Base-by-base conservation (phyloP, 23 tunicate species). In the Botrylloides violaceus region DNA sequence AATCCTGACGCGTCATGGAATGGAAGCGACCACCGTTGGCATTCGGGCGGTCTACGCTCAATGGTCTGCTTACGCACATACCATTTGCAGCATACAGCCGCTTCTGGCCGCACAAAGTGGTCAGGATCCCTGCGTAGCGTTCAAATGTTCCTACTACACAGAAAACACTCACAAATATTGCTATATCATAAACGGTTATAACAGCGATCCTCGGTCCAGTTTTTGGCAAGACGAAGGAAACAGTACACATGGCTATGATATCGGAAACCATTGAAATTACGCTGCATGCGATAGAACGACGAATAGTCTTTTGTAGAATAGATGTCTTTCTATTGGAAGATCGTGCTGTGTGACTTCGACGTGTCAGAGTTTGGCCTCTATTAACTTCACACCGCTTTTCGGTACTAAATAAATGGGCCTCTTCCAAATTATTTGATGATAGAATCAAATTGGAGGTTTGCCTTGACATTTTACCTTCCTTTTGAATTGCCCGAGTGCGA, bases 231-330 rank as follows among this genome's bases (percentile, higher is more conserved):
- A 73, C 59, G n/a, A 84, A 47, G 0, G 79, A 55, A 2, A 78
- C 92, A 1, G 63, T 19, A 15, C 36, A 66, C 80, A 72, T 38
- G 37, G 92, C 70, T 12, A 61, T 27, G 6, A 84, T 4, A 36
- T 84, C 92, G 21, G 83, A 78, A 4, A 72, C 62, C 4, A 79
- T 66, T 36, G 80, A 85, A 28, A 85, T 49, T 0, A 43, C 12
- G n/a, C 84, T 38, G 62, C 84, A 64, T 2, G 65, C 66, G 3
- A 79, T 75, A 26, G 92, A 79, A n/a, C 80, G 64, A 4, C 63
- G 62, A 27, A 85, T 85, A 4, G 85, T 76, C 12, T 49, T 55
- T 43, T 68, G 58, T 35, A 68, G 49, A 5, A 56, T 37, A 19
- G 22, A 9, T 1, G 58, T 19, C 29, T 43, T 68, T 26, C 37